phyloP scores from a whole-genome alignment of 2,797 vertebrate genomes.

The Peromyscus melanophrys region DNA sequence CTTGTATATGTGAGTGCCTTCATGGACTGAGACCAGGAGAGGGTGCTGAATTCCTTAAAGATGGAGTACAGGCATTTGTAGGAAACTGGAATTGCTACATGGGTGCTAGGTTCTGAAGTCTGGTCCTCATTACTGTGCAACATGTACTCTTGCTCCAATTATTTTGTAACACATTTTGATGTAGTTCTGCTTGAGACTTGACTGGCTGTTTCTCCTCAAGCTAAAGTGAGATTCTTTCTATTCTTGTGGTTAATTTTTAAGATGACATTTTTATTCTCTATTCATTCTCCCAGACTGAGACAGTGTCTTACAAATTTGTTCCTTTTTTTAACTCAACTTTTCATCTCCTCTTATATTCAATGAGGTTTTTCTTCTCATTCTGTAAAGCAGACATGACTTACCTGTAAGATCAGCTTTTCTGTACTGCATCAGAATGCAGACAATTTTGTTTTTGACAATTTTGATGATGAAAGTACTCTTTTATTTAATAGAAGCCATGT shows the following conservation, averaged over 20 bases:
- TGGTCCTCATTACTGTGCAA: background rate
- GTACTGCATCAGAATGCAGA: background rate
- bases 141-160: background rate
- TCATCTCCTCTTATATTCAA: constrained; percentile 12
- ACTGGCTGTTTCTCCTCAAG: background rate
- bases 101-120: background rate
- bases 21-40: background rate
- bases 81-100: background rate
- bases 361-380: background rate
- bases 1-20: background rate
- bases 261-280: constrained; percentile 14
- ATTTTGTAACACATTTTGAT: constrained; percentile 9
- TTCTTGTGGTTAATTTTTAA: background rate
- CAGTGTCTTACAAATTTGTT: background rate
- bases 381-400: background rate
- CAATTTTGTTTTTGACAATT: background rate
- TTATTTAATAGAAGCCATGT: background rate
- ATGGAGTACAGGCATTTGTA: background rate
- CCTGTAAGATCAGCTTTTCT: background rate
- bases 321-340: background rate
- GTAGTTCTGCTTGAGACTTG: constrained; percentile 4
- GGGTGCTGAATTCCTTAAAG: background rate
- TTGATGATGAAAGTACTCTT: background rate
- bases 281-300: background rate
- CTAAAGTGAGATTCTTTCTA: constrained; percentile 39